Base-by-base conservation (phyloP, 1,140 invertebrate species). In the Agrypnia vestita region DNA sequence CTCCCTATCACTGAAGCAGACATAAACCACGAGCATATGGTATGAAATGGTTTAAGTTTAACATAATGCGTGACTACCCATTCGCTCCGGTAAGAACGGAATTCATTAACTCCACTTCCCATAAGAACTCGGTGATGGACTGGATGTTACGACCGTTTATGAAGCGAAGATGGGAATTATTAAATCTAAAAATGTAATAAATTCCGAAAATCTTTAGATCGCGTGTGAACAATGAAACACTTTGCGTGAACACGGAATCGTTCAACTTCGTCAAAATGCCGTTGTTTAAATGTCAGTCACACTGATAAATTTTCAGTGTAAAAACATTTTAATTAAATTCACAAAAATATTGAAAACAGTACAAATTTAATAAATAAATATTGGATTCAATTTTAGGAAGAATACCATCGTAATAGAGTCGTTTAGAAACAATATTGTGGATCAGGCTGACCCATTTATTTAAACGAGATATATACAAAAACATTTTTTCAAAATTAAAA, bases 21-120 rank as follows among this genome's bases (percentile, higher is more conserved):
- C 49, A 74, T 56, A 55, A 55, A 74, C 21, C 56, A 55, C 15
- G 71, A 55, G 43, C 76, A 69, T 55, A 71, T 69, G 64, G 51
- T 56, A 56, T 56, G 71, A 44, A 74, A 74, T 74, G 71, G 71
- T 46, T 74, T 21, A 44, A 55, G 53, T 74, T 55, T 71, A 71
- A 49, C 67, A 71, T 62, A 74, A 80, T 75, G 69, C 78, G 78
- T 80, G 78, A 80, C 78, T 75, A 13, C 44, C 46, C 55, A 80
- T 80, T 80, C 56, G 69, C 44, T 64, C n/a, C 78, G 72, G 43
- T 75, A 53, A 15, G 61, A 67, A n/a, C 12, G 56, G 71, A 80
- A 80, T 80, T 74, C 78, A 80, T 74, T 80, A 80, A 61, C 77
- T 79, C 12, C 47, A 71, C 51, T 71, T 71, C 13, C 46, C 67